A percentile compares a stretch with the other conserved stretches of the same genome.
Conservation (phyloP, 2,797 vertebrate genomes). For the Macroramphosus scolopax region DNA sequence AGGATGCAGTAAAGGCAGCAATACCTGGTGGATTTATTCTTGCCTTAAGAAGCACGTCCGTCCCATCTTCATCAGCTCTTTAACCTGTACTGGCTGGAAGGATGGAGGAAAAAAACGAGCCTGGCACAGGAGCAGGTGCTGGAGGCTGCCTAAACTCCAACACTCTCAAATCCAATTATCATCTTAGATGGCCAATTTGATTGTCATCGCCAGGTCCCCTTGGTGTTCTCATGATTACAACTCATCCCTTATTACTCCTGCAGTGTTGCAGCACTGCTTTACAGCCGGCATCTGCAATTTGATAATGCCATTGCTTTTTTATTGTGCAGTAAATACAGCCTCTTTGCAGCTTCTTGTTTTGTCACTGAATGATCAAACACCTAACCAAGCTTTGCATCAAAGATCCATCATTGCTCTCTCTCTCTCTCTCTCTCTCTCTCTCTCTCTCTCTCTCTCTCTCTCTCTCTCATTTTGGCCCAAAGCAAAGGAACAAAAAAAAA, state of each 20-base stretch:
- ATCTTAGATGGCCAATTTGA: conserved; percentile 35
- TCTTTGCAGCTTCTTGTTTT: conserved; percentile 18
- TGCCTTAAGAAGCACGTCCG: conserved; percentile 19
- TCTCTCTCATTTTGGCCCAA: too few relatives aligned
- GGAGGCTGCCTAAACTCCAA: conserved; percentile 19
- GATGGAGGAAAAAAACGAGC: not conserved
- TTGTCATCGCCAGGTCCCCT: conserved; percentile 24
- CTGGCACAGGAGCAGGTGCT: conserved; percentile 2
- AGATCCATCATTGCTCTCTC: not conserved
- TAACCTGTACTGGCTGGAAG: not conserved
- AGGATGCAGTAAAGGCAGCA: conserved; percentile 4
- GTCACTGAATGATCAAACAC: conserved; percentile 20
- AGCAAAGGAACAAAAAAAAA: not conserved
- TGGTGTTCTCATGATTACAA: conserved; percentile 42
- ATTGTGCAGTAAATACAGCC: conserved; percentile 13
- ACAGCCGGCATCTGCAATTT: conserved; percentile 22
- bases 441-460: too few relatives aligned
- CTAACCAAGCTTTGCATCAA: conserved; percentile 9
- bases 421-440: too few relatives aligned
- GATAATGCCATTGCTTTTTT: conserved; percentile 22
- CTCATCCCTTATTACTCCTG: conserved; percentile 26
- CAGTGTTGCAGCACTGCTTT: not conserved
- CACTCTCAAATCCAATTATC: conserved; percentile 30
- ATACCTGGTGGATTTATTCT: conserved; percentile 14
- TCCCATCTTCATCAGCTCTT: conserved; percentile 14